phyloP scores from a whole-genome alignment of 2,888 invertebrate species.

The Drepanosiphum platanoidis region DNA sequence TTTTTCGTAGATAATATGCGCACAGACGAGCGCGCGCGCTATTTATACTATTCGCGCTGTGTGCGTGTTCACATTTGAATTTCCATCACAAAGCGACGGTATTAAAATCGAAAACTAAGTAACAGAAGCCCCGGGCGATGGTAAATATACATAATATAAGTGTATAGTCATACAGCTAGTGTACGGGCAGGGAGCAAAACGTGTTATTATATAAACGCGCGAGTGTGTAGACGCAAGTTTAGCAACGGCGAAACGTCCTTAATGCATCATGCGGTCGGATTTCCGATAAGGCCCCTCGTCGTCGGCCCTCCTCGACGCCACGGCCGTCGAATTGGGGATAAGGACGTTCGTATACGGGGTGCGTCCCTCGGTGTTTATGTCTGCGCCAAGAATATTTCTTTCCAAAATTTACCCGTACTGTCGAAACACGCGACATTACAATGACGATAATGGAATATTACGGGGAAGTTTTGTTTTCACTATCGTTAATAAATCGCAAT shows the following conservation, averaged over 20 bases:
- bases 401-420: too few species aligned
- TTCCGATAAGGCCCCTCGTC: neutral
- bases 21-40: neutral
- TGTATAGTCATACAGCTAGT: neutral
- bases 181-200: neutral
- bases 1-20: neutral
- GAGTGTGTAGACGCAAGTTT: neutral
- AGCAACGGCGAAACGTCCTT: neutral
- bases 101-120: slow-evolving; percentile 1
- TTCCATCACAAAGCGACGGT: neutral
- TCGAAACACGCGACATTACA: neutral
- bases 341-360: neutral
- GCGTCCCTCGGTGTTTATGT: too few species aligned
- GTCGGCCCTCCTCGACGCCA: neutral
- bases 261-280: neutral
- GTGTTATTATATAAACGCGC: neutral
- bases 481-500: too few species aligned
- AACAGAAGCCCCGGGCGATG: neutral
- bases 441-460: too few species aligned
- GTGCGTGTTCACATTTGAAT: neutral
- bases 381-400: too few species aligned
- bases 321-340: neutral
- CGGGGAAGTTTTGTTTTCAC: too few species aligned
- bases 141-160: neutral
- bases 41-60: neutral